Conservation (phyloP, 2,797 vertebrate genomes). For the Natrix natrix region DNA sequence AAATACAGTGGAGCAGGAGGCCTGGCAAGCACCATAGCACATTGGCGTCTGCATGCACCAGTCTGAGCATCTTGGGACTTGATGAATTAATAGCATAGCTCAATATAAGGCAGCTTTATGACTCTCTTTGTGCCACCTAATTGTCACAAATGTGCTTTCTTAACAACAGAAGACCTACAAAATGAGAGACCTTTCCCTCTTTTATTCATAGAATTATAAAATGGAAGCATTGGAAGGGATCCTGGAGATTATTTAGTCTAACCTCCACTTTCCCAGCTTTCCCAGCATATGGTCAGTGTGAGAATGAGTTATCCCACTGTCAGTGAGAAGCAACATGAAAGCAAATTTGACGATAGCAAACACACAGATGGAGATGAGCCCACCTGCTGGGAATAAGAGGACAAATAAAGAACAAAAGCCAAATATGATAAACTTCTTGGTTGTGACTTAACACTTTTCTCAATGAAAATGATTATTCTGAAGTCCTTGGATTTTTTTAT, state of each 20-base stretch:
- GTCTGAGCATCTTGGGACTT: not conserved
- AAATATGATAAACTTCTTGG: not conserved
- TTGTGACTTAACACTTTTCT: not conserved
- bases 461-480: not conserved
- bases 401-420: not conserved
- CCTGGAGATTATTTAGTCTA: not conserved
- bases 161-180: not conserved
- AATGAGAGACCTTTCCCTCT: not conserved
- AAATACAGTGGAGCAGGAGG: not conserved
- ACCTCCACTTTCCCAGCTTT: not conserved
- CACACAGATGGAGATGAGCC: not conserved
- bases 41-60: not conserved
- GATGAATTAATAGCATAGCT: not conserved
- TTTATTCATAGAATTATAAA: not conserved
- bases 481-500: not conserved
- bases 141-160: not conserved
- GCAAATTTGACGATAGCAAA: not conserved
- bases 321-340: not conserved
- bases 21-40: not conserved
- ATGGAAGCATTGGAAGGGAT: not conserved
- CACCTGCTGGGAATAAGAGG: not conserved
- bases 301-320: not conserved
- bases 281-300: not conserved
- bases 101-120: no score
- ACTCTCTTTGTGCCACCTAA: no score